Percentiles rank a stretch among this genome's conserved stretches.
Conservation (phyloP, 30 jellyfish, hydroid and myxozoan species). For the Hydractinia echinata region DNA sequence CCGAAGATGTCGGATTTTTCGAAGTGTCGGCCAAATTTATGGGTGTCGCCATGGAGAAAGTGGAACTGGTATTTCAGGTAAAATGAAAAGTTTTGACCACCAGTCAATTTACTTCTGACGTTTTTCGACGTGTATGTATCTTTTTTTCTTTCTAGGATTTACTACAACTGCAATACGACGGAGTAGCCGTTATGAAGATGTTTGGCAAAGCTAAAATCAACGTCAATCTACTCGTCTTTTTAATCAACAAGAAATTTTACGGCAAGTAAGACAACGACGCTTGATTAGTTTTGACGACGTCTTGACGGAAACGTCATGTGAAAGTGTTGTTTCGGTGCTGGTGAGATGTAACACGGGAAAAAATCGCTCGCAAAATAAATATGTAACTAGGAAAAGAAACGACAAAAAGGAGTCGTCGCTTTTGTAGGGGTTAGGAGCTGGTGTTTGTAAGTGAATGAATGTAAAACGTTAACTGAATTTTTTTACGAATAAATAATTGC, state of each 20-base stretch:
- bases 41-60: slow-evolving; percentile 98
- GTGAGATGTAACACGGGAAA: too few species aligned
- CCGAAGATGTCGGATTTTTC: slow-evolving; percentile 82
- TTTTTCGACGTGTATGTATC: not conserved
- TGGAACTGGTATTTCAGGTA: slow-evolving; percentile 93
- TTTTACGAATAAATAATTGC: too few species aligned
- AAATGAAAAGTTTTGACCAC: not conserved
- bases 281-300: too few species aligned
- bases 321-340: too few species aligned
- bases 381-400: too few species aligned
- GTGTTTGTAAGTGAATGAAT: too few species aligned
- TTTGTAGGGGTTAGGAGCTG: too few species aligned
- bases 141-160: slow-evolving; percentile 48
- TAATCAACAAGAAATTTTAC: slow-evolving; percentile 86
- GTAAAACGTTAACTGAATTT: too few species aligned
- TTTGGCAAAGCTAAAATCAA: slow-evolving; percentile 91
- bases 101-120: not conserved
- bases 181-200: slow-evolving; percentile 96
- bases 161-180: slow-evolving; percentile 94
- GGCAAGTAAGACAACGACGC: slow-evolving; percentile 47
- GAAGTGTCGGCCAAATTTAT: slow-evolving; percentile 83
- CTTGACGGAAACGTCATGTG: too few species aligned
- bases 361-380: too few species aligned
- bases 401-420: too few species aligned
- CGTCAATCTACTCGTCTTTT: slow-evolving; percentile 76